Evolutionary conservation across 2,113 vertebrate genomes (phyloP), one percentile per base, ranked within the genome.

Genomic region (Piaya cayana): DNA sequence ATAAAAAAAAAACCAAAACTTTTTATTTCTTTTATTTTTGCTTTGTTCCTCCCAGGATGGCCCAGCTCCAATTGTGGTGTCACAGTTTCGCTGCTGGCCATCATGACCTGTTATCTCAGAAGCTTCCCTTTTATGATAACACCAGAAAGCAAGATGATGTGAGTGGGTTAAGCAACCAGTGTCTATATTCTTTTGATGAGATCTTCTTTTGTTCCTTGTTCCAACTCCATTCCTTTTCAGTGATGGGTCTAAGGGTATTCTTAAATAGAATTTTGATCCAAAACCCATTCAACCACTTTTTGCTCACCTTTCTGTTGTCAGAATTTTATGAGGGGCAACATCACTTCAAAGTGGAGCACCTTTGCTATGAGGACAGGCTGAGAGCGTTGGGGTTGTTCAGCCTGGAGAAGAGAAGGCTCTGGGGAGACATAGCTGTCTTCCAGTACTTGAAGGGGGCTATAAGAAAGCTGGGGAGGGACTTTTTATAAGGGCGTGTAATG

Each of bases 151-250:
- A 9, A 42, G 29, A 76, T 42, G 47, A 82, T 52, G 23, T 76
- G 68, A 72, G 55, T 60, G 39, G 58, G 15, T 76, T 55, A 67
- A 69, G 76, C 65, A 79, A 93, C 34, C 72, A 58, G 45, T 52
- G 8, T 39, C 80, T 71, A 4, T 27, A 45, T 52, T 37, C 74
- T 82, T 96, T 65, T 86, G 69, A 95, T 4, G 2, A 43, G 36
- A 90, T 11, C 23, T 45, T 78, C 32, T 68, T 96, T 86, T 97
- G 68, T 90, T 90, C 55, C 50, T 42, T 80, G 36, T 76, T 88
- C 42, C 34, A 70, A 47, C 49, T 71, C 17, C 1, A 1, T 45
- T 76, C 53, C 49, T 90, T 89, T 82, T 55, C 63, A 93, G 15
- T 59, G 47, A 63, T 79, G 81, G 42, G 72, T 85, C 62, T 91